Conservation (phyloP, 2,113 vertebrate genomes). For the Mungos mungo region DNA sequence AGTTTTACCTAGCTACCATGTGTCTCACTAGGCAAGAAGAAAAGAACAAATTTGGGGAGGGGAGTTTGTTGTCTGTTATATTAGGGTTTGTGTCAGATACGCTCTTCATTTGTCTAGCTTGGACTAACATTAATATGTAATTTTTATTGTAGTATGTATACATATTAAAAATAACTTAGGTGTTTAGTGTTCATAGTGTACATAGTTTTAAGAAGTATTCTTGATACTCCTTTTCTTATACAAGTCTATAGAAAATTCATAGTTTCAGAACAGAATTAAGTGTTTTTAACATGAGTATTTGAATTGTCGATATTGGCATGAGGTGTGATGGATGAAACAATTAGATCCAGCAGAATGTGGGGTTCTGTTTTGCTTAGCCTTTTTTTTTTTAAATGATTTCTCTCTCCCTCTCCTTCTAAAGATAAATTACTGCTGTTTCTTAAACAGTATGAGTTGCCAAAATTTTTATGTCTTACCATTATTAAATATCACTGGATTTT, state of each 20-base stretch:
- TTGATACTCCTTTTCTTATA: conserved; percentile 3
- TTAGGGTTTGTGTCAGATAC: conserved; percentile 34
- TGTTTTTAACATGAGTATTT: conserved; percentile 42
- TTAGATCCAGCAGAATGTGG: background rate
- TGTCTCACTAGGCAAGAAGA: background rate
- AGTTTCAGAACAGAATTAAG: conserved; percentile 10
- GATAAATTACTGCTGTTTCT: conserved; percentile 13
- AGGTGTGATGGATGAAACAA: background rate
- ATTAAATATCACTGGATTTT: background rate
- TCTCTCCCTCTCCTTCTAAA: background rate
- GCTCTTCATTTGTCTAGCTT: background rate
- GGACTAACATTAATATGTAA: background rate
- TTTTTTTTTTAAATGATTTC: background rate
- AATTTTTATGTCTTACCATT: conserved; percentile 32
- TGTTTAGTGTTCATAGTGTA: conserved; percentile 3
- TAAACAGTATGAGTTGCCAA: conserved; percentile 6
- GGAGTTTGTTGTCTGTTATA: background rate
- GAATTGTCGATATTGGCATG: conserved; percentile 24
- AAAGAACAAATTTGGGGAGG: background rate
- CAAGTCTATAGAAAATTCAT: conserved; percentile 17
- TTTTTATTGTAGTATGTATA: background rate
- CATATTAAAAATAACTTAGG: conserved; percentile 28
- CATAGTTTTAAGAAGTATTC: conserved; percentile 25
- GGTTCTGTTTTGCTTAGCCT: background rate
- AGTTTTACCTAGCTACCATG: background rate